Conservation (phyloP, 2,888 invertebrate species). For the Limenitis camilla region DNA sequence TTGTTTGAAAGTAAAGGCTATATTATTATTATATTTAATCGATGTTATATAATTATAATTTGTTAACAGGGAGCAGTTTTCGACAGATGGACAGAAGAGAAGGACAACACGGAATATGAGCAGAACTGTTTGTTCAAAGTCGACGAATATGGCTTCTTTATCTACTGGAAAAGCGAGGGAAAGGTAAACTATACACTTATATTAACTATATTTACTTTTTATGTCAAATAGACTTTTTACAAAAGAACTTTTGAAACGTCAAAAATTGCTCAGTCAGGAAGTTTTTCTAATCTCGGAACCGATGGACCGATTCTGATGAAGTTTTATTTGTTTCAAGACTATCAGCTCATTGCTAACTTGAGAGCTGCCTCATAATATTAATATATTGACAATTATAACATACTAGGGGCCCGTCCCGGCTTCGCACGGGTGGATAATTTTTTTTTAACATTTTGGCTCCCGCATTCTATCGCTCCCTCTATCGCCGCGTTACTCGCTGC, state of each 20-base stretch:
- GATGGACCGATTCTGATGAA: no score
- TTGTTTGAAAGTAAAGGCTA: neutral
- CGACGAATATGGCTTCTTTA: constrained; percentile 98
- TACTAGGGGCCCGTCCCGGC: no score
- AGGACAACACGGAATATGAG: constrained; percentile 92
- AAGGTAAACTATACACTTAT: constrained; percentile 76
- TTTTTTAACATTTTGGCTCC: no score
- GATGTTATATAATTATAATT: neutral
- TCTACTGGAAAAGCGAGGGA: constrained; percentile 98
- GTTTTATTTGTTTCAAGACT: no score
- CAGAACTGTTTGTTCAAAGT: constrained; percentile 93
- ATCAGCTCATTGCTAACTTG: no score
- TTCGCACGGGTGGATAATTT: no score
- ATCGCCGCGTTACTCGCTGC: no score
- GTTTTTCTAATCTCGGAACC: no score
- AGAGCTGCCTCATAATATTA: no score
- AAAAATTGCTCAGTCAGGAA: neutral
- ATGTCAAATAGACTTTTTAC: neutral
- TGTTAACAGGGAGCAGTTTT: constrained; percentile 83
- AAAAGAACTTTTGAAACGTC: no score
- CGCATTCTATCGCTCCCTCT: no score
- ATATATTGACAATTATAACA: no score
- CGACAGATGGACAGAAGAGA: constrained; percentile 99
- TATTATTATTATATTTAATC: neutral
- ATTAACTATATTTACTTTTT: neutral